Evolutionary conservation across 2,797 vertebrate genomes (phyloP), one percentile per base, ranked within the genome.

Genomic region (Sphenopsis melanotis): DNA sequence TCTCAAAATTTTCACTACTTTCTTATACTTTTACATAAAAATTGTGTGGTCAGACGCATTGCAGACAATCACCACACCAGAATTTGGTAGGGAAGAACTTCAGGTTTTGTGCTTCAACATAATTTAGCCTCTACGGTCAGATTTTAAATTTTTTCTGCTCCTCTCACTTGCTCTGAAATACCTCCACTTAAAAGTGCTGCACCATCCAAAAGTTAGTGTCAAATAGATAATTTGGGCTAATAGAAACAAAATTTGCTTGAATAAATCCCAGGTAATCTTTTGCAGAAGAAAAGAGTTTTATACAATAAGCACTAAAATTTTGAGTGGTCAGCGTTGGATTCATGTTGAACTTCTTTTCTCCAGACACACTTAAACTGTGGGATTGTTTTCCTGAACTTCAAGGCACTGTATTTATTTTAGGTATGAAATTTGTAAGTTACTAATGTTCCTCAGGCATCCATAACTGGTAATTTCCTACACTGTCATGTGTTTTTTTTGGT

Each of bases 301-400:
- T 32, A n/a, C 9, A 34, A 8, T 15, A 39, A 60, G 5, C 1
- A 2, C 39, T 63, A 3, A 41, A 92, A 37, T 2, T 57, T 24
- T 10, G 20, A 36, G 5, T n/a, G 9, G 19, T 46, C 36, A 68
- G 1, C 0, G 0, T 36, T 34, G 46, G 30, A 34, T 71, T 71
- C 1, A 3, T 6, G 6, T 37, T 70, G 34, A 32, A 50, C 7
- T 82, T 36, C 8, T 79, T 59, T 72, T 72, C 24, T 86, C n/a
- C 59, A 61, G 39, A 49, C 11, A 34, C 6, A 5, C 8, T 55
- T 60, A 12, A 79, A 41, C 22, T 53, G 18, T 44, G 71, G 36
- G 63, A 52, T 49, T 69, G 9, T 71, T 70, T 64, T 89, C 12
- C 17, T 20, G 22, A 32, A 26, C 30, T 85, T 83, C 42, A 55